A percentile compares a stretch with the other conserved stretches of the same genome.
Conservation (phyloP, 2,888 invertebrate genomes). For the Serrognathus titanus region DNA sequence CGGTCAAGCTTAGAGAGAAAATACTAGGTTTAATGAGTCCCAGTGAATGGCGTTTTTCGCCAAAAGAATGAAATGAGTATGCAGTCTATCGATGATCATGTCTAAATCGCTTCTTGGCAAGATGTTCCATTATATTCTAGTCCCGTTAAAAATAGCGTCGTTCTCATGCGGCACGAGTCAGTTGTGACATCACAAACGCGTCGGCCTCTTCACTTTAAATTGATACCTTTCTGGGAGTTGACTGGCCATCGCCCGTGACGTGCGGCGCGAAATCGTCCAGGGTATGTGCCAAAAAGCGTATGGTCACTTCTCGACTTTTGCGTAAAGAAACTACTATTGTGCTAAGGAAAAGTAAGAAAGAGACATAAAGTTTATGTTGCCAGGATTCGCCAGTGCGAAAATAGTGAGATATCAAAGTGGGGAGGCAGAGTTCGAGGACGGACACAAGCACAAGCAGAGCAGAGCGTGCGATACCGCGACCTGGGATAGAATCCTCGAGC, state of each 20-base stretch:
- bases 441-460: conserved; percentile 29
- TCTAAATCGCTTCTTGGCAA: conserved; percentile 24
- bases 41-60: too few relatives aligned
- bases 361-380: conserved; percentile 16
- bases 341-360: conserved; percentile 21
- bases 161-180: conserved; percentile 34
- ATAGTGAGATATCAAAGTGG: conserved; percentile 27
- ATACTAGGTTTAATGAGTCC: too few relatives aligned
- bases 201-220: conserved; percentile 29
- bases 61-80: too few relatives aligned
- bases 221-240: conserved; percentile 41
- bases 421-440: conserved; percentile 32
- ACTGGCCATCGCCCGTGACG: conserved; percentile 24
- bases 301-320: conserved; percentile 13
- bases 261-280: conserved; percentile 20
- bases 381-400: conserved; percentile 28
- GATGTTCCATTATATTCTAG: conserved; percentile 33
- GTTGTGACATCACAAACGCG: conserved; percentile 34
- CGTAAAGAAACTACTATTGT: conserved; percentile 6
- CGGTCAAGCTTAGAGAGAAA: neutral
- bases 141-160: conserved; percentile 33
- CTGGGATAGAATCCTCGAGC: conserved; percentile 30
- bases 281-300: conserved; percentile 27
- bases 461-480: conserved; percentile 31
- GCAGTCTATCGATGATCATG: too few relatives aligned